Conservation (phyloP, 2,888 invertebrate genomes). For the Acrobasis suavella region DNA sequence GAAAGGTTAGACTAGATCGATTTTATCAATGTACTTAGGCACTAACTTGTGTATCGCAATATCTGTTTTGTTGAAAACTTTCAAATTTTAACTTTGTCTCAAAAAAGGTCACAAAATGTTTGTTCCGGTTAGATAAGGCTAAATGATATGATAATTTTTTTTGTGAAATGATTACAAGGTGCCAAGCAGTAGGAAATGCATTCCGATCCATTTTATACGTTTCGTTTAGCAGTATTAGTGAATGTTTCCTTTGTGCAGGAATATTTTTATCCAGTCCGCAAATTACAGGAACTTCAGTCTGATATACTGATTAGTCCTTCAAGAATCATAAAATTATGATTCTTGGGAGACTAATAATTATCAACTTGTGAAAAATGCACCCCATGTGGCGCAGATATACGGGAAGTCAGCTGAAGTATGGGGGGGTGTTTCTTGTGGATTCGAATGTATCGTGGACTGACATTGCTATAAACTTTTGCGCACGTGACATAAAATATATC, state of each 20-base stretch:
- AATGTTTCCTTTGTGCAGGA: not conserved
- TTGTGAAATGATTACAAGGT: conserved; percentile 10
- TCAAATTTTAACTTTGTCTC: not conserved
- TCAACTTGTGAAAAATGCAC: no score
- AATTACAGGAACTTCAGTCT: no score
- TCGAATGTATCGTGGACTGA: no score
- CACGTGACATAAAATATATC: no score
- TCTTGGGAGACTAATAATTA: no score
- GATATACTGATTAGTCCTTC: no score
- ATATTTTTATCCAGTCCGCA: no score
- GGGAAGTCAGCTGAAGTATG: no score
- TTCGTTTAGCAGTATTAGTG: conserved; percentile 9
- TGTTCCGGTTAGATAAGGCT: not conserved
- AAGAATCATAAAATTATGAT: no score
- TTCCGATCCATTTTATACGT: conserved; percentile 19
- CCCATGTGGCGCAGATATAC: no score
- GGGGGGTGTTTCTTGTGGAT: no score
- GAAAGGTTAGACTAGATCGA: conserved; percentile 25
- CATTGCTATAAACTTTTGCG: no score
- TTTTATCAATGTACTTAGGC: conserved; percentile 18
- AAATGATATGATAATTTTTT: conserved; percentile 1
- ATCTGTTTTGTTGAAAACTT: not conserved
- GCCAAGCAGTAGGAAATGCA: conserved; percentile 18
- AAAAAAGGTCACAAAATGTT: conserved; percentile 9
- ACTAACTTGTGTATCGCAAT: conserved; percentile 7